Evolutionary conservation across 2,113 vertebrate species (phyloP), one percentile per base, ranked within the genome.

Genomic region (Promerops cafer): DNA sequence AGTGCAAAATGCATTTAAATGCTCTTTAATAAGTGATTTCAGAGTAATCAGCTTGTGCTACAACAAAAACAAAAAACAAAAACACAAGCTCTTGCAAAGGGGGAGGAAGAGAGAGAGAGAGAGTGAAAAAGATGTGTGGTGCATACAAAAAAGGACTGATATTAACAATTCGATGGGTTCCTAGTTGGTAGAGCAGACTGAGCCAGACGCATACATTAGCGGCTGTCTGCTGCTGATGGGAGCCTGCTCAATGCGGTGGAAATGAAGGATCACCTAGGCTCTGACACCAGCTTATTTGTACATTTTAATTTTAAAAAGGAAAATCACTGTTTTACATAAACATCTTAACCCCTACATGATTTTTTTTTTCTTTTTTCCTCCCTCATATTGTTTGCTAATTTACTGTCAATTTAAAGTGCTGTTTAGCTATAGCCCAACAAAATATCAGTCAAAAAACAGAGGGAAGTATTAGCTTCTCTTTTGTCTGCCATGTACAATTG

Each of bases 171-270:
- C 97, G 97, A 98, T 98, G 97, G 98, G 98, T 98, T 98, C 97
- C 93, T 98, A 96, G 97, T 98, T 98, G 98, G 97, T 98, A 98
- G 98, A 98, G 98, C 98, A 98, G 98, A 98, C 98, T 98, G 98
- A 99, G 98, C 98, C 98, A 99, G 99, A 99, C 98, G 98, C 98
- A 99, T 99, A 99, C 97, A 99, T 99, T 99, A 99, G 98, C 97
- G 97, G 97, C 98, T 98, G 99, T 99, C 98, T 99, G 98, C 98
- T 98, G 98, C 98, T 97, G 97, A 97, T 98, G 98, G 97, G 97
- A 98, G 98, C 98, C 97, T 98, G 98, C 96, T 98, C 98, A 98
- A 69, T 98, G 98, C 96, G 8, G 97, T 99, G 98, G 98, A 99
- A 99, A 98, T 98, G 97, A 98, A 98, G 96, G 97, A 98, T 98